These are phyloP conservation scores for Hermodice carunculata DNA, from an alignment of 2,888 invertebrate genomes.

Conservation along the genomic window DNA sequence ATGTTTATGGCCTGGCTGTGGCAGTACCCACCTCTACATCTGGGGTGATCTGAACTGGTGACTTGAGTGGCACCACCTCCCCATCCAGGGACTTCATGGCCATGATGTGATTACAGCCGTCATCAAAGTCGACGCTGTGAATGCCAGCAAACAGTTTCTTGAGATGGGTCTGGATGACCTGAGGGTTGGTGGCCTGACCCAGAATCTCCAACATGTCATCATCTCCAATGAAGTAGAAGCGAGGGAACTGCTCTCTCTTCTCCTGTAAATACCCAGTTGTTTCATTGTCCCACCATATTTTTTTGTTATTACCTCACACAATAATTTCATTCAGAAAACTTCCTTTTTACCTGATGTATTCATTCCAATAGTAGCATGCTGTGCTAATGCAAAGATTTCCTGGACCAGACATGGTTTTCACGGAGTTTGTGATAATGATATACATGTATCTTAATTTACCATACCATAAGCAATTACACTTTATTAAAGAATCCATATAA, in stretches of 20 bases:
- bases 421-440: too few species aligned
- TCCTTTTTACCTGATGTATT: too few species aligned
- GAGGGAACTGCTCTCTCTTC: slow-evolving; percentile 92
- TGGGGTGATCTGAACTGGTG: slow-evolving; percentile 79
- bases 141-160: slow-evolving; percentile 90
- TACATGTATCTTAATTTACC: too few species aligned
- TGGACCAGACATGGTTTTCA: too few species aligned
- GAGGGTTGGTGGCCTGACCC: slow-evolving; percentile 90
- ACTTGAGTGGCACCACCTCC: slow-evolving; percentile 79
- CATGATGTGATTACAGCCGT: slow-evolving; percentile 73
- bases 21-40: slow-evolving; percentile 83
- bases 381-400: too few species aligned
- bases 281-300: not conserved
- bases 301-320: too few species aligned
- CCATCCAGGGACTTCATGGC: slow-evolving; percentile 84
- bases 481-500: too few species aligned
- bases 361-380: too few species aligned
- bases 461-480: too few species aligned
- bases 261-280: slow-evolving; percentile 75
- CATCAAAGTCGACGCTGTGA: slow-evolving; percentile 78
- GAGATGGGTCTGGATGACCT: slow-evolving; percentile 92
- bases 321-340: too few species aligned
- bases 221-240: slow-evolving; percentile 97
- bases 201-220: slow-evolving; percentile 97
- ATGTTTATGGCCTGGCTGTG: not conserved